phyloP scores from a whole-genome alignment of 2,113 vertebrate genomes.

The Neolamprologus caudopunctatus region DNA sequence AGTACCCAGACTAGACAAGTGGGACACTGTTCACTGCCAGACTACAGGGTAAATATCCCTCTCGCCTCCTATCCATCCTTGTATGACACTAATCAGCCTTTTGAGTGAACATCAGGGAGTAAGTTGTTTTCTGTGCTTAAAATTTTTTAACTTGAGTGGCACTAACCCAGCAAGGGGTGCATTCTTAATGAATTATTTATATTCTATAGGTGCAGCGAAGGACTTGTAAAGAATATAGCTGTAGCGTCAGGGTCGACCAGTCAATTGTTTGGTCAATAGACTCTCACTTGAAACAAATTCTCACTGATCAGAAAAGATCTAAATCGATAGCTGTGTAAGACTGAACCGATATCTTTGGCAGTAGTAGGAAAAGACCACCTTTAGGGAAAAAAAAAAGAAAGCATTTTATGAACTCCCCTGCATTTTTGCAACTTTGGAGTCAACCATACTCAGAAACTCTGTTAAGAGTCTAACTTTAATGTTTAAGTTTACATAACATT shows the following conservation, averaged over 20 bases:
- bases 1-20: not conserved
- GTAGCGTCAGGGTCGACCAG: not conserved
- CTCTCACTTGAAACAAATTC: not conserved
- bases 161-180: not conserved
- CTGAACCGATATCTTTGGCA: not conserved
- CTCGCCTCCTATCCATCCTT: not conserved
- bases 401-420: not conserved
- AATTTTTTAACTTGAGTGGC: not conserved
- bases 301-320: not conserved
- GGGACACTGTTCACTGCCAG: not conserved
- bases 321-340: not conserved
- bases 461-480: not conserved
- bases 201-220: not conserved
- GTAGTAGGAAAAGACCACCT: not conserved
- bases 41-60: not conserved
- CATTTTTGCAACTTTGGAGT: not conserved
- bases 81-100: not conserved
- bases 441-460: not conserved
- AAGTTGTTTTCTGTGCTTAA: not conserved
- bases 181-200: not conserved
- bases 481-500: not conserved
- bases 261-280: not conserved
- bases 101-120: not conserved
- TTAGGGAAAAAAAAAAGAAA: fast-evolving
- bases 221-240: not conserved